Evolutionary conservation across 2,888 invertebrate species (phyloP).

Genomic region (Glaucopsyche alexis): DNA sequence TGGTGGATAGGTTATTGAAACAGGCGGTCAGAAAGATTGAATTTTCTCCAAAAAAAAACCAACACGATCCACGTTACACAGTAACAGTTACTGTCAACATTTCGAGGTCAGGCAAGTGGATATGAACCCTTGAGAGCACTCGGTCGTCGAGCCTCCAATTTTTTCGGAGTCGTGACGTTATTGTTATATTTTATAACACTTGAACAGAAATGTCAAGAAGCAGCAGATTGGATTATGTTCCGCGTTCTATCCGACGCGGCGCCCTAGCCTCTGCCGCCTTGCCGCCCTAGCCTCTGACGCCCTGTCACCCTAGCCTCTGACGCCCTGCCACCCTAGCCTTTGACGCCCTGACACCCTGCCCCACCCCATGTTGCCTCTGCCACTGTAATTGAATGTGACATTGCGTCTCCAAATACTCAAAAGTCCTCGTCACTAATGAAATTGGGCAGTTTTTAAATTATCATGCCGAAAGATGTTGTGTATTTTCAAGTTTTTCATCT

Average conservation of each 20-base stretch:
- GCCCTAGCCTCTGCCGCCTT: neutral
- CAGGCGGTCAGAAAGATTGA: no score
- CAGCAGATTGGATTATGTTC: conserved; percentile 39
- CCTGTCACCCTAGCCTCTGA: neutral
- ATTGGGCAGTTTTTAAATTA: conserved; percentile 32
- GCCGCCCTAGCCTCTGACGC: neutral
- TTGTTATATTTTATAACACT: conserved; percentile 26
- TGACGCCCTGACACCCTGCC: conserved; percentile 1
- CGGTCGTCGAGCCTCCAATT: neutral
- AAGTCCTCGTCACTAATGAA: conserved; percentile 30
- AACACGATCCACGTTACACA: neutral
- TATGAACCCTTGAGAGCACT: neutral
- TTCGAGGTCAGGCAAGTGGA: neutral
- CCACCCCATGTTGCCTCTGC: neutral
- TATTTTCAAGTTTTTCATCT: neutral
- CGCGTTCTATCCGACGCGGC: conserved; percentile 27
- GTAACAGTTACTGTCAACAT: neutral
- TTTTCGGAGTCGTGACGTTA: conserved; percentile 1
- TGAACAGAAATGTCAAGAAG: conserved; percentile 35
- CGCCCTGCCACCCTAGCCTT: neutral
- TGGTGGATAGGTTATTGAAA: no score
- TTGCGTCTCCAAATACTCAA: conserved; percentile 33
- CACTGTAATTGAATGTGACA: conserved; percentile 37
- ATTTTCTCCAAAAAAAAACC: no score
- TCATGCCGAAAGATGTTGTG: neutral